Percentiles rank a stretch among this genome's conserved stretches.
phyloP scores from a whole-genome alignment of 2,888 invertebrate genomes.

The Physocephala rufipes region DNA sequence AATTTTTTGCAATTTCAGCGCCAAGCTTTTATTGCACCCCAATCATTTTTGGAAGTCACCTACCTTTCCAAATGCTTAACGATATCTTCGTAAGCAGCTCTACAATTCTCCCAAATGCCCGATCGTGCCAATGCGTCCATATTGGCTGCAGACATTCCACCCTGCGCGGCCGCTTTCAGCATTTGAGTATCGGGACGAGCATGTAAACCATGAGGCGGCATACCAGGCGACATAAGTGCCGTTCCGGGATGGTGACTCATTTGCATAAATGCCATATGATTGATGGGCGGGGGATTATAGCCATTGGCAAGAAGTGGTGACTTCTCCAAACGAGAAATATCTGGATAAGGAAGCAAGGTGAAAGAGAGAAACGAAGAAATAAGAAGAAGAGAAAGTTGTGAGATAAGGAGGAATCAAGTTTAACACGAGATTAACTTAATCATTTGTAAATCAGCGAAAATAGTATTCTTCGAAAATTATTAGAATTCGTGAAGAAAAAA shows the following conservation, averaged over 20 bases:
- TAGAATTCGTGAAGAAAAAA: not conserved
- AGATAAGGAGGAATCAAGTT: not conserved
- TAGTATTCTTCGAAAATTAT: too few relatives aligned
- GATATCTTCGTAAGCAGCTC: conserved; percentile 94
- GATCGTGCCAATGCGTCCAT: conserved; percentile 92
- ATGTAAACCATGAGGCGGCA: conserved; percentile 83
- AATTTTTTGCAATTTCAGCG: not conserved
- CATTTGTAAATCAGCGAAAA: too few relatives aligned
- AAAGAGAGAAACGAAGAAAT: not conserved
- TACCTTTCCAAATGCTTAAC: conserved; percentile 95
- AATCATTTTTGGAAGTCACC: conserved; percentile 64
- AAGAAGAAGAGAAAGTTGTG: not conserved
- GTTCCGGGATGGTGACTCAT: conserved; percentile 81
- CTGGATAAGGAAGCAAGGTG: conserved; percentile 71
- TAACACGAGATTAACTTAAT: too few relatives aligned
- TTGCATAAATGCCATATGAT: conserved; percentile 96
- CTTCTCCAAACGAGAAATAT: conserved; percentile 89
- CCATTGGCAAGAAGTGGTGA: conserved; percentile 92
- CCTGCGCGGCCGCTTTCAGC: conserved; percentile 83
- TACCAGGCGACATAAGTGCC: conserved; percentile 88
- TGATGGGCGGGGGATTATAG: conserved; percentile 92
- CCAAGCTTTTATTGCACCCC: not conserved
- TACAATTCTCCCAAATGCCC: conserved; percentile 94
- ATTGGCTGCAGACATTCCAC: conserved; percentile 75
- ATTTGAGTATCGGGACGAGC: conserved; percentile 76